A percentile compares a stretch with the other conserved stretches of the same genome.
These are phyloP conservation scores for Sclerurus mexicanus DNA, from an alignment of 2,113 vertebrate species.

Conservation along the genomic window DNA sequence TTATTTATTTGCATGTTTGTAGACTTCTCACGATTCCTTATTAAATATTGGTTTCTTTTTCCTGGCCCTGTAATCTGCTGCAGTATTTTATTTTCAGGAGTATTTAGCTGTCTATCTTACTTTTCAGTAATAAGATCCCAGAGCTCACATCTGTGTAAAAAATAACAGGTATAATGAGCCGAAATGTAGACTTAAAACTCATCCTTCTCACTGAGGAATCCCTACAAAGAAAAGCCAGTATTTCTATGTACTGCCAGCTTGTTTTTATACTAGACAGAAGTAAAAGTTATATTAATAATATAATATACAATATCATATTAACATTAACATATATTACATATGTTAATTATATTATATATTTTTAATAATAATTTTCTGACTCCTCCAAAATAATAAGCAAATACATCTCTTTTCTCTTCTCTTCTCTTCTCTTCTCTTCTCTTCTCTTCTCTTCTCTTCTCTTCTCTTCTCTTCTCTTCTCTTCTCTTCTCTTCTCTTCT, in stretches of 20 bases:
- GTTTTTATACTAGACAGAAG: not conserved
- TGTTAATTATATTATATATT: not conserved
- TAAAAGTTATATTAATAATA: not conserved
- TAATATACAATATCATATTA: no score
- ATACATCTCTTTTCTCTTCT: rapidly evolving
- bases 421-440: not conserved
- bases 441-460: not conserved
- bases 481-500: not conserved
- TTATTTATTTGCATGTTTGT: not conserved
- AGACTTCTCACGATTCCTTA: not conserved
- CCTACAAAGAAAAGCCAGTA: not conserved
- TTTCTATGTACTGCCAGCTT: not conserved
- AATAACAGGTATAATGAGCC: not conserved
- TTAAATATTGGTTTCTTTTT: not conserved
- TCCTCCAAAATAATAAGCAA: not conserved
- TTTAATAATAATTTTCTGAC: not conserved
- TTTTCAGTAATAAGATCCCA: constrained; percentile 6
- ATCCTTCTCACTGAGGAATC: not conserved
- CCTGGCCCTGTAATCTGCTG: not conserved
- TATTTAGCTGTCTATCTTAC: not conserved
- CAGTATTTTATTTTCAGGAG: not conserved
- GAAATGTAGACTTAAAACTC: not conserved
- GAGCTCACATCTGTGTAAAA: not conserved
- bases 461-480: not conserved
- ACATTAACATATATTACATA: no score